Conservation (phyloP, 2,797 vertebrate species). For the Xerus rutilus region DNA sequence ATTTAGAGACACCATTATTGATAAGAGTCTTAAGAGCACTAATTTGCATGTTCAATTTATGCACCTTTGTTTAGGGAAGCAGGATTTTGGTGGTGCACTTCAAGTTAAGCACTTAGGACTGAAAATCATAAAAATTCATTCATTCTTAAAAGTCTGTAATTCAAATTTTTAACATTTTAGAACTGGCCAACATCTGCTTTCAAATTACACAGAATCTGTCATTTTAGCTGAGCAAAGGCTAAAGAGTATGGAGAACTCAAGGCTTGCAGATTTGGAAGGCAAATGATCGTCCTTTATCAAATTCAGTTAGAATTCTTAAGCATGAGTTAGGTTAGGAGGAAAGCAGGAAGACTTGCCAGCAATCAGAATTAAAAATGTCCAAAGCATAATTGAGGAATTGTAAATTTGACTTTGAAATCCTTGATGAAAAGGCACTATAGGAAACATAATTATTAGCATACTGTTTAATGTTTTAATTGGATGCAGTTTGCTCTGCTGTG, state of each 20-base stretch:
- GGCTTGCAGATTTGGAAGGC: neutral
- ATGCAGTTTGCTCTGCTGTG: slow-evolving; percentile 65
- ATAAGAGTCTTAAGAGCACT: neutral
- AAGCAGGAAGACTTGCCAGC: neutral
- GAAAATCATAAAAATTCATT: slow-evolving; percentile 57
- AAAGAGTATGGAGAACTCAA: neutral
- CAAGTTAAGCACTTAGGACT: slow-evolving; percentile 26
- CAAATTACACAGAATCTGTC: neutral
- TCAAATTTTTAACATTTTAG: slow-evolving; percentile 61
- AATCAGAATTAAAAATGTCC: slow-evolving; percentile 60
- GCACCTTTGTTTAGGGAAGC: neutral
- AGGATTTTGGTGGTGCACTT: slow-evolving; percentile 38
- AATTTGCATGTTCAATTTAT: neutral
- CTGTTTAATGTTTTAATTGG: slow-evolving; percentile 81
- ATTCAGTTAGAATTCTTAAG: slow-evolving; percentile 15
- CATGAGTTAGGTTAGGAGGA: neutral
- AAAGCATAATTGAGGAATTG: slow-evolving; percentile 58
- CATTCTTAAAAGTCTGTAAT: slow-evolving; percentile 57
- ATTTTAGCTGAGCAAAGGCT: neutral
- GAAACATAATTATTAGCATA: slow-evolving; percentile 79
- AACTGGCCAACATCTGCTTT: slow-evolving; percentile 50
- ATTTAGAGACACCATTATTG: slow-evolving; percentile 24
- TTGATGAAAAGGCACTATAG: slow-evolving; percentile 77
- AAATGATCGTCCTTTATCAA: slow-evolving; percentile 33
- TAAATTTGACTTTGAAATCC: slow-evolving; percentile 76